Percentiles rank a stretch among this genome's conserved stretches.
Evolutionary conservation across 2,888 invertebrate genomes (phyloP).

Genomic region (Sipha maydis): DNA sequence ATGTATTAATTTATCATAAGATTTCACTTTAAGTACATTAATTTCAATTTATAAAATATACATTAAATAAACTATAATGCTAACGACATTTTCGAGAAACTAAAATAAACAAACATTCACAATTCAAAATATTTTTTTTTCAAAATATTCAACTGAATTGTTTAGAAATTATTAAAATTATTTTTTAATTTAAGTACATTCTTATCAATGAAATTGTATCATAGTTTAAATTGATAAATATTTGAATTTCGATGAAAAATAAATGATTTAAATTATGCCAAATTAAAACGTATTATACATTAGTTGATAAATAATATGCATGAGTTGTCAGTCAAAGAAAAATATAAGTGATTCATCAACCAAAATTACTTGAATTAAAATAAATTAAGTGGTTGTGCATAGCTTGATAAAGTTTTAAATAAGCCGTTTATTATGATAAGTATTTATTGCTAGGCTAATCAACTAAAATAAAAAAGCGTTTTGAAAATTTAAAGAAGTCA

Average conservation of each 20-base stretch:
- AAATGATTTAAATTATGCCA: neutral
- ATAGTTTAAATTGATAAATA: neutral
- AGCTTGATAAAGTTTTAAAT: neutral
- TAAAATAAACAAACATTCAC: no score
- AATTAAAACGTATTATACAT: neutral
- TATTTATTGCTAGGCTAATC: no score
- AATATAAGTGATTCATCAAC: neutral
- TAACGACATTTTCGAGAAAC: no score
- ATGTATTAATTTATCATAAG: no score
- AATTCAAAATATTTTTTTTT: no score
- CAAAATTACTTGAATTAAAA: neutral
- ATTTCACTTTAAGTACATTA: no score
- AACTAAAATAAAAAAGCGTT: no score
- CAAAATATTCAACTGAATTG: neutral
- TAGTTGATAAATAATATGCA: neutral
- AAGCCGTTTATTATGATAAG: neutral
- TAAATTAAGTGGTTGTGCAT: no score
- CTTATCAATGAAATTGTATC: neutral
- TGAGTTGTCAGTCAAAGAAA: neutral
- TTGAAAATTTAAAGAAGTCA: no score
- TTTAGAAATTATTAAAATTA: neutral
- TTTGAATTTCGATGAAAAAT: neutral
- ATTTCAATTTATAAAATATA: no score
- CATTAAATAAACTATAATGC: no score
- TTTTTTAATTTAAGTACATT: neutral